These are phyloP conservation scores for Aplysina aerophoba DNA, from an alignment of 37 sponge, comb jelly and placozoan species.

Conservation along the genomic window DNA sequence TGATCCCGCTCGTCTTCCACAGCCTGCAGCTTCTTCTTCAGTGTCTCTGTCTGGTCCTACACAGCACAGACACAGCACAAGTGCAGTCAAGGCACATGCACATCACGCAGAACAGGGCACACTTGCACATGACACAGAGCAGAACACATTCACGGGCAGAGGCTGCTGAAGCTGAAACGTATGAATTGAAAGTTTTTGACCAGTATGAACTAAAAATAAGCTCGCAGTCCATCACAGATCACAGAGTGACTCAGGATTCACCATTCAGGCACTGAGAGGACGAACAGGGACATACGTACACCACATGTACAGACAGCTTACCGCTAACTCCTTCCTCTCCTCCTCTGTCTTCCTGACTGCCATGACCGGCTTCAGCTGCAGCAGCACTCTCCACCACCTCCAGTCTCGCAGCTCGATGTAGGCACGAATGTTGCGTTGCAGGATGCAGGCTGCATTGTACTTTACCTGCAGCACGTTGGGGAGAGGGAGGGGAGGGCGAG, in stretches of 20 bases:
- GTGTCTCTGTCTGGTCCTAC: conserved; percentile 72
- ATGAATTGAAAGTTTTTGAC: background rate
- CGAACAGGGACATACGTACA: background rate
- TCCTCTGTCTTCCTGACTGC: conserved; percentile 92
- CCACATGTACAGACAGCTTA: conserved; percentile 28
- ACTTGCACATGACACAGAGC: background rate
- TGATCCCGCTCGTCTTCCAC: conserved; percentile 72
- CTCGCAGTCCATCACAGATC: too few species aligned
- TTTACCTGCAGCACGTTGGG: conserved; percentile 66
- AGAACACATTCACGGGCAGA: background rate
- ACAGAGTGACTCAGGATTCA: too few species aligned
- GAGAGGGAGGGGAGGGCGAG: background rate
- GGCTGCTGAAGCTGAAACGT: background rate
- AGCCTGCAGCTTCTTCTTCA: conserved; percentile 67
- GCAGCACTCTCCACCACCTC: conserved; percentile 93
- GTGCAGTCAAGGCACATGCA: background rate
- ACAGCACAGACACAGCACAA: background rate
- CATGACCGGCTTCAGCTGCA: conserved; percentile 81
- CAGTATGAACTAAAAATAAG: too few species aligned
- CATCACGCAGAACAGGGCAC: background rate
- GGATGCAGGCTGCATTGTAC: conserved; percentile 79
- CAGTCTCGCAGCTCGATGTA: conserved; percentile 75
- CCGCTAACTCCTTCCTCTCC: conserved; percentile 79
- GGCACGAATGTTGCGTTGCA: conserved; percentile 85
- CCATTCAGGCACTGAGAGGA: background rate